Evolutionary conservation across 2,888 invertebrate species (phyloP).

Genomic region (Pseudeuparius sepicola): DNA sequence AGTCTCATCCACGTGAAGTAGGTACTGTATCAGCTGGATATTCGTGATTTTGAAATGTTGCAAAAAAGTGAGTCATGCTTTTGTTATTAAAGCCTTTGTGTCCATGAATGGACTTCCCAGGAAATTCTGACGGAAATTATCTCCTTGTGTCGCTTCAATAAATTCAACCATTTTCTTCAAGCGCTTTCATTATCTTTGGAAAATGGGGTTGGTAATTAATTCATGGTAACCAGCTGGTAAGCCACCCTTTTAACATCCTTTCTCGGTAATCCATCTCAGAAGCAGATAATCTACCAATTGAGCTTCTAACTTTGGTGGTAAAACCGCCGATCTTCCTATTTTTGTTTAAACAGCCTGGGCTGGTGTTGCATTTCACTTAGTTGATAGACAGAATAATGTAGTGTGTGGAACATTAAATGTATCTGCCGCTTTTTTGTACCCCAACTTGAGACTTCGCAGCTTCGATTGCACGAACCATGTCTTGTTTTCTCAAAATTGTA

Average conservation of each 20-base stretch:
- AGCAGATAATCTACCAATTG: conserved; percentile 6
- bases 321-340: conserved; percentile 5
- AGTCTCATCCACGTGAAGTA: conserved; percentile 33
- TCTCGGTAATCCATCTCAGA: conserved; percentile 4
- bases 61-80: conserved; percentile 5
- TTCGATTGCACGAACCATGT: no score
- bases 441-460: no score
- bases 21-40: conserved; percentile 8
- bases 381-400: no score
- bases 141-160: conserved; percentile 8
- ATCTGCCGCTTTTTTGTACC: no score
- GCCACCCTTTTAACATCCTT: conserved; percentile 7
- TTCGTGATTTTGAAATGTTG: conserved; percentile 7
- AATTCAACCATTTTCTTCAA: conserved; percentile 9
- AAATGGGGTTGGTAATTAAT: conserved; percentile 6
- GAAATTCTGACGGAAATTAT: conserved; percentile 7
- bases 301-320: conserved; percentile 5
- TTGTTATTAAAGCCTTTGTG: conserved; percentile 5
- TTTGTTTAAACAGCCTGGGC: no score
- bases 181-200: no score
- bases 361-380: no score
- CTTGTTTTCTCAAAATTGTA: no score
- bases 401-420: no score
- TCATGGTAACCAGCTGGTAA: conserved; percentile 9
- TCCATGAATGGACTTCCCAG: conserved; percentile 8